Conservation (phyloP, 2,113 vertebrate species). For the mouse (Mus musculus) region GRCm39 chr6:141235501-141236000, state of each 20-base stretch:
- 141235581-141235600: not conserved
- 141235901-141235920: not conserved
- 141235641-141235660: not conserved
- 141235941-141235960: not conserved
- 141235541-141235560: not conserved
- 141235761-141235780: not conserved
- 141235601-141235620: not conserved
- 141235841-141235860: not conserved
- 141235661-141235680: not conserved
- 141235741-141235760: not conserved
- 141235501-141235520: not conserved
- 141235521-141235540: not conserved
- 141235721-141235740: not conserved
- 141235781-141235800: no score
- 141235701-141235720: not conserved
- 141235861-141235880: not conserved
- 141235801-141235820: not conserved
- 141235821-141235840: not conserved
- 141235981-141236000: not conserved
- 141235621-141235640: not conserved
- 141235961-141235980: conserved; percentile 11
- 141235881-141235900: not conserved
- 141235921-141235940: conserved; percentile 26
- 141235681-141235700: not conserved
- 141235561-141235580: not conserved